Base-by-base conservation (phyloP, 2,888 invertebrate species). In the Auanema sp. region DNA sequence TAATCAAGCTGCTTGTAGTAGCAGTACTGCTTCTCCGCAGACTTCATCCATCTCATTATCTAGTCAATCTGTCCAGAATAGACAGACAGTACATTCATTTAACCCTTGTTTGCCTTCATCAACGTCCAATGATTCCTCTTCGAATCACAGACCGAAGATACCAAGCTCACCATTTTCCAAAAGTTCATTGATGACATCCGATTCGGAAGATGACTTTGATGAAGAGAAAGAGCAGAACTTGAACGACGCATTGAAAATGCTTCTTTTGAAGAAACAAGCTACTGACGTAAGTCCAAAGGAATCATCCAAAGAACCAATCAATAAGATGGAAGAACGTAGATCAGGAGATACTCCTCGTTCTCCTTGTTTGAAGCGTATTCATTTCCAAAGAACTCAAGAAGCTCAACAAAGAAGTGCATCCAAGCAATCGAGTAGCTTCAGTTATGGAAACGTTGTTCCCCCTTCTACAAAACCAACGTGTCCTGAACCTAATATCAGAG, bases 341-440 rank as follows among this genome's bases (percentile, higher is more conserved):
- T 33, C 33, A 33, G 33, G 47, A 18, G 71, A 71, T 44, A 66
- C 74, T 10, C 71, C 66, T 8, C 55, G 75, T 41, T 73, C 72
- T 42, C 75, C 75, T 12, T 75, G 75, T 43, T 59, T 75, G 43
- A 75, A 75, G 47, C 42, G 75, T 16, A 75, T 75, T 12, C 75
- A 75, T 58, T 75, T 75, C 59, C 72, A 70, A 60, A 56, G 68
- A 21, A 72, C 72, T 0, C 33, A 33, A 33, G 72, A 71, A 42
- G 72, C 69, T 18, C 72, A 72, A 53, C 66, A 67, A 40, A 53
- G 70, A 60, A 59, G 8, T 33, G 33, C 33, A 33, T 33, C 33
- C 8, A 33, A 33, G 8, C 33, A 33, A 33, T 33, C 33, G 33
- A 33, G 8, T 8, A 33, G 33, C 33, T 33, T 33, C 8, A n/a